Percentiles rank a stretch among this genome's conserved stretches.
Conservation (phyloP, 2,113 vertebrate genomes). For the Gavialis gangeticus region DNA sequence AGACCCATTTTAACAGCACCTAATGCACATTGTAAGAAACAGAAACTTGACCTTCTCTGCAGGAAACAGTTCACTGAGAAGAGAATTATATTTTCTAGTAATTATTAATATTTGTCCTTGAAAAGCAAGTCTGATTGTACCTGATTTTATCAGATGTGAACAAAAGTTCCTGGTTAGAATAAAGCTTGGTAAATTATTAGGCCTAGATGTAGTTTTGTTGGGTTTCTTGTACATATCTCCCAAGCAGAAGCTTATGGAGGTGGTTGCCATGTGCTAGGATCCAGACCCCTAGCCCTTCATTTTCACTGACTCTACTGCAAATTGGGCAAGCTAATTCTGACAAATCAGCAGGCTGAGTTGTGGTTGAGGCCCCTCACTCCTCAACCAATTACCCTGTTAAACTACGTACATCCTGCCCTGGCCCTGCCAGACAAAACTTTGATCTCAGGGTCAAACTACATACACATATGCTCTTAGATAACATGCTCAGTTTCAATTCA, state of each 20-base stretch:
- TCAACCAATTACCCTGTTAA: not conserved
- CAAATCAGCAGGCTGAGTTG: not conserved
- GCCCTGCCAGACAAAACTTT: not conserved
- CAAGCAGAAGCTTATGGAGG: not conserved
- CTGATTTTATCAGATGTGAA: not conserved
- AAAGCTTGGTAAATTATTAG: not conserved
- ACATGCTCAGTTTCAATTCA: not conserved
- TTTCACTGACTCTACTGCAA: not conserved
- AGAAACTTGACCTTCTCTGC: not conserved
- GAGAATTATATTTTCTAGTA: not conserved
- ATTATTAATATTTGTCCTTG: not conserved
- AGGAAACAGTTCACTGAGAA: not conserved
- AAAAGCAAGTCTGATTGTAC: not conserved
- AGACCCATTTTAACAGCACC: not conserved
- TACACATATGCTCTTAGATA: not conserved
- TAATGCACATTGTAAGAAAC: not conserved
- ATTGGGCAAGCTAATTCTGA: not conserved
- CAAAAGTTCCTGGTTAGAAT: not conserved
- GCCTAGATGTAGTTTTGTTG: not conserved
- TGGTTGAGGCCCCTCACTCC: not conserved
- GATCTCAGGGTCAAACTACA: not conserved
- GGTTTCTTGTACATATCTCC: not conserved
- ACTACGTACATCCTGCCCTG: not conserved
- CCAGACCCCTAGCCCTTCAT: not conserved
- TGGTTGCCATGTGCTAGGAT: not conserved